Conservation (phyloP, 1,140 invertebrate genomes). For the Ladona fulva region DNA sequence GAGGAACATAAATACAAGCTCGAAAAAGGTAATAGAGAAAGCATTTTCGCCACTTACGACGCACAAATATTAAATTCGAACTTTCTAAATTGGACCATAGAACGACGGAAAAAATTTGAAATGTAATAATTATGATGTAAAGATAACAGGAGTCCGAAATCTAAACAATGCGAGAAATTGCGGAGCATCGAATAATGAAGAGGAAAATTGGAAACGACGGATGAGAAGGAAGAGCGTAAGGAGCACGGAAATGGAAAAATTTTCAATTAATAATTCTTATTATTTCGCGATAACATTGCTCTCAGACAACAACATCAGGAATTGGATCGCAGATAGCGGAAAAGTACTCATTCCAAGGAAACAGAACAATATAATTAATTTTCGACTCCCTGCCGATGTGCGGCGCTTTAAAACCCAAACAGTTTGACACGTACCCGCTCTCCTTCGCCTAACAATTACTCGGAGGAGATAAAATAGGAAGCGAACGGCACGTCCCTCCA, state of each 20-base stretch:
- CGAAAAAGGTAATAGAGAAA: too few relatives aligned
- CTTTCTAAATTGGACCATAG: too few relatives aligned
- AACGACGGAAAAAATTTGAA: background rate
- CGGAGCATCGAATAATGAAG: background rate
- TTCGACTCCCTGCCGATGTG: too few relatives aligned
- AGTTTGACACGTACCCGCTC: too few relatives aligned
- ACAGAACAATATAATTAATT: too few relatives aligned
- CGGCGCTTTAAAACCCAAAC: too few relatives aligned
- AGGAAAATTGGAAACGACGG: background rate
- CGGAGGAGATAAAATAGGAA: background rate
- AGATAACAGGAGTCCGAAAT: background rate
- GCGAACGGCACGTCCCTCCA: background rate
- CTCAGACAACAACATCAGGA: too few relatives aligned
- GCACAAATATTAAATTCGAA: background rate
- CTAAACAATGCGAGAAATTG: background rate
- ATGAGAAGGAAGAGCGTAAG: background rate
- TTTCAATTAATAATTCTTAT: background rate
- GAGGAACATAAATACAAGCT: too few relatives aligned
- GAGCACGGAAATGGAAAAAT: background rate
- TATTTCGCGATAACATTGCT: background rate
- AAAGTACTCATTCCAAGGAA: too few relatives aligned
- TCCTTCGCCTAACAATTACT: background rate
- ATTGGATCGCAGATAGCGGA: too few relatives aligned
- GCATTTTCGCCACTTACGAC: background rate
- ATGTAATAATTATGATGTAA: background rate